These are phyloP conservation scores for Argya squamiceps DNA, from an alignment of 2,797 vertebrate genomes.

Conservation along the genomic window DNA sequence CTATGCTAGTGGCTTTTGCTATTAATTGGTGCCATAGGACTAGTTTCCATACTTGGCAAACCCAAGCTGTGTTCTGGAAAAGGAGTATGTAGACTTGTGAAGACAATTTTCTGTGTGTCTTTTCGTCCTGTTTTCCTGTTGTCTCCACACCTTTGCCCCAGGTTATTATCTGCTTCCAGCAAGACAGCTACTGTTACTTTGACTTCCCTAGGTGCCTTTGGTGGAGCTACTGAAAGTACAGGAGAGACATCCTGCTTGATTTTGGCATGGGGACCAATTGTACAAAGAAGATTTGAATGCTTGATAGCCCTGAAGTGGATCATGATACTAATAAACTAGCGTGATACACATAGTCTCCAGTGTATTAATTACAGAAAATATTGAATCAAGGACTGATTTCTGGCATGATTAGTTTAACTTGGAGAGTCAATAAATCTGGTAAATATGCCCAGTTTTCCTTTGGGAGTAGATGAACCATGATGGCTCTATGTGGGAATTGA, in stretches of 20 bases:
- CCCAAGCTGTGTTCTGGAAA: not conserved
- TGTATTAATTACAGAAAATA: not conserved
- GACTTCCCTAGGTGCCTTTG: not conserved
- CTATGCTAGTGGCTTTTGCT: not conserved
- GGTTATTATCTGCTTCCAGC: not conserved
- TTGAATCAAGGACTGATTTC: not conserved
- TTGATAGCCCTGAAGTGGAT: not conserved
- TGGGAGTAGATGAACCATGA: not conserved
- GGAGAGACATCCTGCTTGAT: not conserved
- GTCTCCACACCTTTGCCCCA: not conserved
- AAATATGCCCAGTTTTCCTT: not conserved
- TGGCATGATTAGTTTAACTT: not conserved
- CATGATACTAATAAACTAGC: not conserved
- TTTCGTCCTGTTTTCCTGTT: not conserved
- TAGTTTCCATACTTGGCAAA: not conserved
- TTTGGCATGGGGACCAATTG: not conserved
- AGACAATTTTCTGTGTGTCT: not conserved
- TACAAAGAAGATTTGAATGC: not conserved
- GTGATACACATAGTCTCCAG: not conserved
- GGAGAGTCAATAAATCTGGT: not conserved
- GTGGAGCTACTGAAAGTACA: not conserved
- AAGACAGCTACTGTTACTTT: not conserved
- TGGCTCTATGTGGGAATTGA: not conserved
- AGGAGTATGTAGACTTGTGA: not conserved
- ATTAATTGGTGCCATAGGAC: not conserved